Evolutionary conservation across 1,140 invertebrate species (phyloP), one percentile per base, ranked within the genome.

Genomic region (Leguminivora glycinivorella): DNA sequence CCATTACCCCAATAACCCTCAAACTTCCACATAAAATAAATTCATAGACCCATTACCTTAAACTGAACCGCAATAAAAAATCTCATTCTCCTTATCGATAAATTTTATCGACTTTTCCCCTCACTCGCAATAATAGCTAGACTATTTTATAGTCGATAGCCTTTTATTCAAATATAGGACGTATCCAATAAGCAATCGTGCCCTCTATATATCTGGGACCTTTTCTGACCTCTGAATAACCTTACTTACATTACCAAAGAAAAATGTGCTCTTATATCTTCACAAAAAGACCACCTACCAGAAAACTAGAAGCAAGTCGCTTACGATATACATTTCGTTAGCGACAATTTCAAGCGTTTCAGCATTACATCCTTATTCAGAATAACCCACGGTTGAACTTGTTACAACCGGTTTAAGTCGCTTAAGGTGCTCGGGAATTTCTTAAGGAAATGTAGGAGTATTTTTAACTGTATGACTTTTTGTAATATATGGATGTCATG

Each of bases 61-160:
- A 52, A 52, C 47, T 52, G 47, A 52, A 52, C 47, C 47, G 47
- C 47, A 52, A 52, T 52, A 52, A 52, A 52, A 52, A 52, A 52
- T 52, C 47, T 52, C 47, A 52, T 52, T 52, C 47, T 52, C 47
- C 47, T 52, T 52, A 52, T 52, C 47, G 47, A 52, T 52, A 52
- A 52, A 52, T 52, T 52, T 52, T 52, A 52, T 52, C 47, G 47
- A 52, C 47, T 52, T 52, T 52, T 52, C 47, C 47, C 47, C 19
- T 22, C 47, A 52, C 47, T 52, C 17, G 47, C 47, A 52, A 52
- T 52, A 52, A 52, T 52, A 52, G 47, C 47, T 22, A 22, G 47
- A 52, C 47, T 52, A 52, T 52, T 52, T 52, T 52, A 52, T 52
- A 52, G 47, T 52, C 47, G 47, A 52, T 52, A 52, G 47, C 47